Percentiles rank a stretch among this genome's conserved stretches.
Evolutionary conservation across 1,140 invertebrate genomes (phyloP).

Genomic region (Lepidotrigona ventralis): DNA sequence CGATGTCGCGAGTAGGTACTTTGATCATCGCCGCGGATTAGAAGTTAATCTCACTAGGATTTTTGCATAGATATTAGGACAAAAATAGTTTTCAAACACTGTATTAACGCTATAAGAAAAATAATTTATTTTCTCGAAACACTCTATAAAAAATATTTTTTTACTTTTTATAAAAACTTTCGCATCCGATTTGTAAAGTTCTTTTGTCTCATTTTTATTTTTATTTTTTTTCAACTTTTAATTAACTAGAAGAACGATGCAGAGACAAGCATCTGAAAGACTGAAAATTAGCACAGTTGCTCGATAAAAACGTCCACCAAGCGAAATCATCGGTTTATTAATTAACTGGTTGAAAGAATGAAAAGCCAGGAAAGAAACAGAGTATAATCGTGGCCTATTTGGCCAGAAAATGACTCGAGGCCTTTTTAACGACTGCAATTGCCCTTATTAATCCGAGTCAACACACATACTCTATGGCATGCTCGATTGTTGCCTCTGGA

Average conservation of each 20-base stretch:
- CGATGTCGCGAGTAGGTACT: no score
- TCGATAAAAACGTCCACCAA: not conserved
- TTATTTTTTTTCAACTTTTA: no score
- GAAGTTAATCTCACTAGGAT: not conserved
- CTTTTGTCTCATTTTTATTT: no score
- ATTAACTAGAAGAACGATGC: no score
- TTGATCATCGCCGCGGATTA: not conserved
- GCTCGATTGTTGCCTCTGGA: not conserved
- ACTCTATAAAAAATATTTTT: no score
- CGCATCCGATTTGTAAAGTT: no score
- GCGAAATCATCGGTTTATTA: not conserved
- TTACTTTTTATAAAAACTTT: no score
- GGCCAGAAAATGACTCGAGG: slow-evolving; percentile 11
- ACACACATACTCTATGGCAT: not conserved
- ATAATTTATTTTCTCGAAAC: no score
- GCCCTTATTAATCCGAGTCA: slow-evolving; percentile 41
- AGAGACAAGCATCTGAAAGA: no score
- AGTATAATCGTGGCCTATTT: not conserved
- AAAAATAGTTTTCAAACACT: not conserved
- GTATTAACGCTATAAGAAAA: no score
- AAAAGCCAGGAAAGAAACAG: not conserved
- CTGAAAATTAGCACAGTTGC: no score
- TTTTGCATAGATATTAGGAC: not conserved
- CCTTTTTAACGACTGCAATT: slow-evolving; percentile 32
- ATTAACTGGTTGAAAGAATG: slow-evolving; percentile 22